Conservation (phyloP, 2,888 invertebrate species). For the Heliconius sara region DNA sequence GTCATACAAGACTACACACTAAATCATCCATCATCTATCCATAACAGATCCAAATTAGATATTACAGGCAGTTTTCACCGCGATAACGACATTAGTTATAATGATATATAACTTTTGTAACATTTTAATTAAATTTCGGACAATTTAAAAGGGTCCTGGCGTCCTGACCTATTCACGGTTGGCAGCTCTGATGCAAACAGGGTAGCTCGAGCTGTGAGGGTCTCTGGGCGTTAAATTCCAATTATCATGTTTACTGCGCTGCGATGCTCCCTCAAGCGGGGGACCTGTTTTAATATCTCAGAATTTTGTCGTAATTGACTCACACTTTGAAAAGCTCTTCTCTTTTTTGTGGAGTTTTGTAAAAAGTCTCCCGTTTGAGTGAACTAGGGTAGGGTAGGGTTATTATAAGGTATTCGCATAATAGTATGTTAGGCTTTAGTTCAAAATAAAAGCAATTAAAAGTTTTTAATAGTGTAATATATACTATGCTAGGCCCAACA, state of each 20-base stretch:
- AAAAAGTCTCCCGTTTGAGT: conserved; percentile 3
- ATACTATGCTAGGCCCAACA: too few species aligned
- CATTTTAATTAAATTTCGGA: conserved; percentile 75
- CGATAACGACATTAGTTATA: conserved; percentile 45
- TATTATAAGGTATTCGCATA: conserved; percentile 1
- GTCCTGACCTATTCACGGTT: conserved; percentile 68
- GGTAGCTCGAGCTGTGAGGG: conserved; percentile 35
- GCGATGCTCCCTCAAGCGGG: conserved; percentile 54
- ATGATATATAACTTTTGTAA: conserved; percentile 61
- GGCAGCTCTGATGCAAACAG: conserved; percentile 53
- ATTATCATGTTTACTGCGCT: conserved; percentile 68
- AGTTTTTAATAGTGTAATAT: too few species aligned
- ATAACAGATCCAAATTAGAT: neutral
- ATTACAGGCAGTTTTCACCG: neutral
- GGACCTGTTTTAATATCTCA: conserved; percentile 55
- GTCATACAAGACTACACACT: neutral
- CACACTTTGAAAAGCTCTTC: conserved; percentile 1
- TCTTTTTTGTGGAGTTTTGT: neutral
- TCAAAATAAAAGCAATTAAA: neutral
- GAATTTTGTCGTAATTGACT: conserved; percentile 5
- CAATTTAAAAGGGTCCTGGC: conserved; percentile 69
- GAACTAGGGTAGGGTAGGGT: neutral
- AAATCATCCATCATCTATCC: neutral
- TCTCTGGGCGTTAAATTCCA: conserved; percentile 67
- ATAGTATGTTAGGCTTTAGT: neutral